Percentiles rank a stretch among this genome's conserved stretches.
Evolutionary conservation across 1,140 invertebrate species (phyloP).

Genomic region (Samia ricini): DNA sequence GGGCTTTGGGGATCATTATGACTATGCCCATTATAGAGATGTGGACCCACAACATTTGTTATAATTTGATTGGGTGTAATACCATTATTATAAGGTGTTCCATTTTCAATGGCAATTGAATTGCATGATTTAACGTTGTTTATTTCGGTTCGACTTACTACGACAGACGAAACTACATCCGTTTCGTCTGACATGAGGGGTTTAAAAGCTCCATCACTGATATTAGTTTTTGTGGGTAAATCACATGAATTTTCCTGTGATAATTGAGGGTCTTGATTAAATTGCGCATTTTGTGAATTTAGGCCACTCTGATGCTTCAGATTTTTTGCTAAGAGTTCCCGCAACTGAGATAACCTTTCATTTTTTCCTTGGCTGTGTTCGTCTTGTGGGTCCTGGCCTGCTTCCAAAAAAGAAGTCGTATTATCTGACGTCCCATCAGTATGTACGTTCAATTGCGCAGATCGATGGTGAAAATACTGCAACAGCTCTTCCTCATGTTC

Average conservation of each 20-base stretch:
- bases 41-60: slow-evolving; percentile 31
- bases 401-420: slow-evolving; percentile 65
- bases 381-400: slow-evolving; percentile 66
- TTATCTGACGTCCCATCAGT: slow-evolving; percentile 22
- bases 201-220: slow-evolving; percentile 54
- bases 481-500: slow-evolving; percentile 88
- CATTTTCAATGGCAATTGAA: slow-evolving; percentile 45
- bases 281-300: slow-evolving; percentile 35
- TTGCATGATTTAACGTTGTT: slow-evolving; percentile 38
- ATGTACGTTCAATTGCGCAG: slow-evolving; percentile 41
- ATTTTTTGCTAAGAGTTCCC: slow-evolving; percentile 85
- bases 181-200: slow-evolving; percentile 35
- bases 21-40: slow-evolving; percentile 61
- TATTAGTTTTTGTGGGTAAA: slow-evolving; percentile 27
- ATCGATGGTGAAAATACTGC: slow-evolving; percentile 85
- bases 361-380: slow-evolving; percentile 74
- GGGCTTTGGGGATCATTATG: slow-evolving; percentile 78
- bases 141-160: slow-evolving; percentile 34
- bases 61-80: slow-evolving; percentile 34
- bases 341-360: slow-evolving; percentile 84
- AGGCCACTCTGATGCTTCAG: slow-evolving; percentile 75
- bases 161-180: slow-evolving; percentile 39
- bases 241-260: slow-evolving; percentile 34
- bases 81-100: slow-evolving; percentile 39
- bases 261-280: slow-evolving; percentile 36